Conservation (phyloP, 2,113 vertebrate genomes). For the Litocranius walleri region DNA sequence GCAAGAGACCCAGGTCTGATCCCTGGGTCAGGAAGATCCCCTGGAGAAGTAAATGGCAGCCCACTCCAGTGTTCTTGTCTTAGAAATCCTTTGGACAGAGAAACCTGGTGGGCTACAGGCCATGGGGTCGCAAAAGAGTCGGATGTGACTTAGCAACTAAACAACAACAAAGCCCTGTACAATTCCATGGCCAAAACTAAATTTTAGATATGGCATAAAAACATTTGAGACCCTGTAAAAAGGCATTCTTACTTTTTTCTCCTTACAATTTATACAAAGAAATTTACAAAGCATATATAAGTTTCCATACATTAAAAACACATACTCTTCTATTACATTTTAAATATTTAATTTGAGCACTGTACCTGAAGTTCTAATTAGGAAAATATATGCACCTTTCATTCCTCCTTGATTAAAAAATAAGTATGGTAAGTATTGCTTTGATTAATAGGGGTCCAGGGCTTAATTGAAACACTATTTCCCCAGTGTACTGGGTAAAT, state of each 20-base stretch:
- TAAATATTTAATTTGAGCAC: background rate
- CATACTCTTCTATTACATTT: background rate
- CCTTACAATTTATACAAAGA: background rate
- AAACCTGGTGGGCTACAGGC: background rate
- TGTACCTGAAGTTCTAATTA: background rate
- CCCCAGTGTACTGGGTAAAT: background rate
- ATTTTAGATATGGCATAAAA: conserved; percentile 3
- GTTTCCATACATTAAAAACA: conserved; percentile 5
- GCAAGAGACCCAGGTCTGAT: background rate
- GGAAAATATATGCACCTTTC: conserved; percentile 8
- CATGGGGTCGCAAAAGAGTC: background rate
- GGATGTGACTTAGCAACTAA: background rate
- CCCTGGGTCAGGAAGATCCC: background rate
- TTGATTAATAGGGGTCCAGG: conserved; percentile 3
- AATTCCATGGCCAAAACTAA: background rate
- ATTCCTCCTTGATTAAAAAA: background rate
- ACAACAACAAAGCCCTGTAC: background rate
- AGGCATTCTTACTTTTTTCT: background rate
- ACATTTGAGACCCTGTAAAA: background rate
- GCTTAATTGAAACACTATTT: conserved; percentile 31
- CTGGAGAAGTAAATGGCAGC: background rate
- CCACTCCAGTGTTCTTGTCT: background rate
- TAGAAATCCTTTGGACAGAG: background rate
- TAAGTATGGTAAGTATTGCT: background rate
- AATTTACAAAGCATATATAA: background rate